Evolutionary conservation across 2,888 invertebrate genomes (phyloP).

Genomic region (Eurytoma californica): DNA sequence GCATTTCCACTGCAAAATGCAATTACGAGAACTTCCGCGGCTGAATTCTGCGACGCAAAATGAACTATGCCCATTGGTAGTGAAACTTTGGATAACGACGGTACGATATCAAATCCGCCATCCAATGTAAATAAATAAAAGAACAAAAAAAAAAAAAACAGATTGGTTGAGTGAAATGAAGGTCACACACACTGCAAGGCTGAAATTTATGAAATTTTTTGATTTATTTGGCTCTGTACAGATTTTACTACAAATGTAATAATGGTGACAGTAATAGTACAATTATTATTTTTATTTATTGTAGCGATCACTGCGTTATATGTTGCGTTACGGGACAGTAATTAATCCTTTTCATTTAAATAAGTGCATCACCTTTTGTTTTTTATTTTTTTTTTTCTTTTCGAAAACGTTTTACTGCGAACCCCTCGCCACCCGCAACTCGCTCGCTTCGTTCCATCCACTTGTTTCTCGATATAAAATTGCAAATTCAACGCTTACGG

Average conservation of each 20-base stretch:
- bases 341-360: constrained; percentile 38
- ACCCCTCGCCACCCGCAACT: constrained; percentile 37
- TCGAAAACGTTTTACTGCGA: constrained; percentile 39
- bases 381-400: constrained; percentile 11
- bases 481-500: constrained; percentile 35
- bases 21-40: neutral
- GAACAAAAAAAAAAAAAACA: too few species aligned
- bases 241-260: constrained; percentile 69
- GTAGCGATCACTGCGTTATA: constrained; percentile 61
- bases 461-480: constrained; percentile 37
- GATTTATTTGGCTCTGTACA: constrained; percentile 73
- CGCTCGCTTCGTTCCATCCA: neutral
- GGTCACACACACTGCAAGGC: neutral
- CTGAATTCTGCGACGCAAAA: neutral
- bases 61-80: neutral
- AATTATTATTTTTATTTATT: constrained; percentile 64
- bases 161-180: too few species aligned
- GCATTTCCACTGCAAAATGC: constrained; percentile 23
- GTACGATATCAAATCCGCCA: too few species aligned
- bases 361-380: constrained; percentile 13
- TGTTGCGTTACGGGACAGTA: constrained; percentile 56
- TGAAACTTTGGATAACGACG: too few species aligned
- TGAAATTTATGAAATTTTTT: constrained; percentile 68
- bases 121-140: too few species aligned
- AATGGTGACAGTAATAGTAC: constrained; percentile 65